A percentile compares a stretch with the other conserved stretches of the same genome.
These are phyloP conservation scores for Synanthedon formicaeformis DNA, from an alignment of 2,888 invertebrate species.

Conservation along the genomic window DNA sequence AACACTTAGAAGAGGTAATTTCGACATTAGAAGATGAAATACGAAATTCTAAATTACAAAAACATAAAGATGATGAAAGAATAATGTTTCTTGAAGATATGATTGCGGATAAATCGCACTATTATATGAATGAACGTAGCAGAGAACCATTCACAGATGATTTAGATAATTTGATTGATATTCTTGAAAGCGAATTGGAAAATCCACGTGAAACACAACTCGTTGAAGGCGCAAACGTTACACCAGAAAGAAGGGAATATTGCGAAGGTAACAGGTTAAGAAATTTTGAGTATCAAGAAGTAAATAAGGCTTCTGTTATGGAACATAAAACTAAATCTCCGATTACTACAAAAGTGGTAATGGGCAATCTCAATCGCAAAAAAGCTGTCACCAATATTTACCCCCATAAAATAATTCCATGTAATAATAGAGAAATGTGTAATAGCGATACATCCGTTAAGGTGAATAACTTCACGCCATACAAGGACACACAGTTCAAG, in stretches of 20 bases:
- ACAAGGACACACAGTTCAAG: not conserved
- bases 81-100: conserved; percentile 32
- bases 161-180: conserved; percentile 48
- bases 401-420: conserved; percentile 22
- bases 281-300: conserved; percentile 14
- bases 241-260: conserved; percentile 11
- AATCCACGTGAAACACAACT: conserved; percentile 22
- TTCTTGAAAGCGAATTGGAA: conserved; percentile 50
- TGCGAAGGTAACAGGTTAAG: conserved; percentile 14
- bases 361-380: conserved; percentile 31
- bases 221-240: conserved; percentile 3
- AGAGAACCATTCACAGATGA: conserved; percentile 31
- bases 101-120: conserved; percentile 29
- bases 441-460: not conserved
- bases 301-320: conserved; percentile 8
- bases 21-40: conserved; percentile 47
- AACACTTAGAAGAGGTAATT: conserved; percentile 50
- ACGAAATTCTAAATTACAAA: conserved; percentile 27
- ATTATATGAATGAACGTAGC: conserved; percentile 19
- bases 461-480: not conserved
- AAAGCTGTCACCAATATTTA: conserved; percentile 32
- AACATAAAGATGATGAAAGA: conserved; percentile 37
- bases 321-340: conserved; percentile 14
- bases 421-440: conserved; percentile 7
- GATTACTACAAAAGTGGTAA: conserved; percentile 27